Conservation (phyloP, 2,113 vertebrate genomes). For the Istiophorus platypterus region DNA sequence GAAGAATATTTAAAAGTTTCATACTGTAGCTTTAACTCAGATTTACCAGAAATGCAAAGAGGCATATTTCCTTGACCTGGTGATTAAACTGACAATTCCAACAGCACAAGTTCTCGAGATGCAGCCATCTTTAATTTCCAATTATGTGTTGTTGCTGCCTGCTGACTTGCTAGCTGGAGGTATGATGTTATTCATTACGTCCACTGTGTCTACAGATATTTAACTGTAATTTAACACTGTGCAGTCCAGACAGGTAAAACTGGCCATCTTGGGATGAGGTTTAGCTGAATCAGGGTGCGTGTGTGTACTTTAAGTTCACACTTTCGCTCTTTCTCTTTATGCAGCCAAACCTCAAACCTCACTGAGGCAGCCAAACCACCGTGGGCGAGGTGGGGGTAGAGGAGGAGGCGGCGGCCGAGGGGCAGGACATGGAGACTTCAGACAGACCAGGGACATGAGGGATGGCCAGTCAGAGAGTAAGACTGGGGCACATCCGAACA, state of each 20-base stretch:
- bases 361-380: conserved; percentile 90
- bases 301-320: background rate
- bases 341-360: conserved; percentile 93
- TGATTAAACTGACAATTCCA: background rate
- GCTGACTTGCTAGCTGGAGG: background rate
- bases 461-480: conserved; percentile 78
- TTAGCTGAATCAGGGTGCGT: conserved; percentile 34
- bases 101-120: background rate
- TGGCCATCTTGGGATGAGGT: conserved; percentile 27
- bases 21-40: background rate
- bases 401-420: conserved; percentile 66
- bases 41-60: background rate
- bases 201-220: background rate
- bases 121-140: background rate
- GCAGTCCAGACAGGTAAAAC: conserved; percentile 12
- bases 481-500: conserved; percentile 64
- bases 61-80: background rate
- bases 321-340: background rate
- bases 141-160: background rate
- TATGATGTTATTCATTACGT: background rate
- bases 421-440: conserved; percentile 72
- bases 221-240: conserved; percentile 14
- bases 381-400: conserved; percentile 74
- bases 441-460: conserved; percentile 76
- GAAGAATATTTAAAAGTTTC: background rate